phyloP scores from a whole-genome alignment of 2,888 invertebrate species.

The Polyploca ridens region DNA sequence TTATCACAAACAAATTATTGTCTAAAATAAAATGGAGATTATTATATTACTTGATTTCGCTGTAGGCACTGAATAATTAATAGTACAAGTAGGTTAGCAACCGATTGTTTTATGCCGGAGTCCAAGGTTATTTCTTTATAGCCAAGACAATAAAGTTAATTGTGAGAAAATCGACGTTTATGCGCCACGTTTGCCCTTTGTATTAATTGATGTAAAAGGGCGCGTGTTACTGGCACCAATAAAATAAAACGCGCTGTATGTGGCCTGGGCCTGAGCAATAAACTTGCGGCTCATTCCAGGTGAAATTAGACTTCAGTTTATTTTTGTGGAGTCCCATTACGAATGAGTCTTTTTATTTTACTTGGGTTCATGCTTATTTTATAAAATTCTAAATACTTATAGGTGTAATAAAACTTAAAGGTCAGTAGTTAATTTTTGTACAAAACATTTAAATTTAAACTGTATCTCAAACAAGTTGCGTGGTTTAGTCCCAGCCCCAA shows the following conservation, averaged over 20 bases:
- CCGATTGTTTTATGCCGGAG: neutral
- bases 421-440: no score
- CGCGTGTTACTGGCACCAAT: slow-evolving; percentile 27
- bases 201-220: slow-evolving; percentile 12
- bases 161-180: slow-evolving; percentile 10
- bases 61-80: no score
- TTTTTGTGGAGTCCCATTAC: slow-evolving; percentile 16
- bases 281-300: slow-evolving; percentile 27
- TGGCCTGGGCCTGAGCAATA: slow-evolving; percentile 27
- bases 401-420: no score
- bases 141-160: neutral
- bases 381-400: neutral
- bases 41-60: no score
- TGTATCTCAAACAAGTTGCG: neutral
- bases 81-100: no score
- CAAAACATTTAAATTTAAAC: neutral
- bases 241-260: slow-evolving; percentile 37
- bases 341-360: neutral
- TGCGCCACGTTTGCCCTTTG: slow-evolving; percentile 4
- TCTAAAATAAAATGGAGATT: no score
- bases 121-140: slow-evolving; percentile 1
- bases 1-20: no score
- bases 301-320: slow-evolving; percentile 34
- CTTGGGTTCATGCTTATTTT: neutral
- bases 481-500: neutral